These are phyloP conservation scores for Hydractinia echinata DNA, from an alignment of 30 jellyfish, hydroid and myxozoan genomes.

Conservation along the genomic window DNA sequence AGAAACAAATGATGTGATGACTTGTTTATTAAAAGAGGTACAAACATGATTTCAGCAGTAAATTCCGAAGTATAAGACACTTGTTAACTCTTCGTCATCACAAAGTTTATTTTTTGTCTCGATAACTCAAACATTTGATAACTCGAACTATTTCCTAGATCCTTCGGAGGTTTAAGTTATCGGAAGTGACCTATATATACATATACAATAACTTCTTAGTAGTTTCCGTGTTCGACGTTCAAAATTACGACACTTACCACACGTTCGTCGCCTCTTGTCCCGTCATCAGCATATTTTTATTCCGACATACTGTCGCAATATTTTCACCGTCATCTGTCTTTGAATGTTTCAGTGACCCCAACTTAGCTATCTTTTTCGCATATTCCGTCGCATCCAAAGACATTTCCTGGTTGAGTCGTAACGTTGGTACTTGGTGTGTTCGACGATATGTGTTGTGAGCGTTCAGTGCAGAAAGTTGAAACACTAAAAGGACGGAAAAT, in stretches of 20 bases:
- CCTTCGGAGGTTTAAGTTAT: no score
- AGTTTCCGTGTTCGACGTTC: not conserved
- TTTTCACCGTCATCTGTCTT: constrained; percentile 95
- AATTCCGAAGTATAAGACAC: no score
- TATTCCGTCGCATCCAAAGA: constrained; percentile 78
- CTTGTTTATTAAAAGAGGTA: no score
- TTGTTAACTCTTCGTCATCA: no score
- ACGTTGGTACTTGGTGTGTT: constrained; percentile 53
- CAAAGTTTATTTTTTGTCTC: no score
- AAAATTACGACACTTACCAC: constrained; percentile 57
- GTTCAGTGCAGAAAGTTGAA: constrained; percentile 59
- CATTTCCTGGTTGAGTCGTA: constrained; percentile 60
- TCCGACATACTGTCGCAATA: constrained; percentile 87
- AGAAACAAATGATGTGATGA: no score
- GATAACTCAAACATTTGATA: no score
- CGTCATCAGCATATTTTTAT: constrained; percentile 57
- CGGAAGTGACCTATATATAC: no score
- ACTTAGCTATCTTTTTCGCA: constrained; percentile 79
- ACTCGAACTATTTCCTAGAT: not conserved
- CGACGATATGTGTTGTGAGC: constrained; percentile 84
- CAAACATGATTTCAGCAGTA: no score
- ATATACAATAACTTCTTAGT: no score
- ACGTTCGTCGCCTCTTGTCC: constrained; percentile 84
- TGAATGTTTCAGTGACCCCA: constrained; percentile 80
- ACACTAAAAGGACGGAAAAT: constrained; percentile 27